These are phyloP conservation scores for Drosophila heteroneura DNA, from an alignment of 2,888 invertebrate species.

Conservation along the genomic window DNA sequence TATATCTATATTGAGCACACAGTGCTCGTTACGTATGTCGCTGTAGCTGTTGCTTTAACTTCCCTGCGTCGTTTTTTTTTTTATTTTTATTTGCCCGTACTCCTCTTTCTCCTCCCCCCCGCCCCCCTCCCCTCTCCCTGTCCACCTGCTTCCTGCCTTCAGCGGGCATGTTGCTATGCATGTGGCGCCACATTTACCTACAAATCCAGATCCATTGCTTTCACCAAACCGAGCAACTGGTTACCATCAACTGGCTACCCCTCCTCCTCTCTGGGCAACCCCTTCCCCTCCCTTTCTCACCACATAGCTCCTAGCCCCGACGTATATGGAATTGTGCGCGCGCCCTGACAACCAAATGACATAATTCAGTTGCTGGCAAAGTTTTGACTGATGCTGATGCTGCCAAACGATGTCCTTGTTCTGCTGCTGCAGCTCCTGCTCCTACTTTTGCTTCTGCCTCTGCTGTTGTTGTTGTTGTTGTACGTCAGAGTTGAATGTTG, in stretches of 20 bases:
- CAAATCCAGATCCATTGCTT: constrained; percentile 43
- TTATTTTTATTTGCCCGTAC: neutral
- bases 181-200: constrained; percentile 47
- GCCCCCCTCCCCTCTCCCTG: neutral
- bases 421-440: constrained; percentile 29
- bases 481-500: constrained; percentile 69
- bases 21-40: neutral
- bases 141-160: neutral
- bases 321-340: constrained; percentile 52
- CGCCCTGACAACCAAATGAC: constrained; percentile 73
- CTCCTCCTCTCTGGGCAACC: neutral
- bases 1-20: neutral
- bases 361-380: constrained; percentile 81
- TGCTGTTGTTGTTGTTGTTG: constrained; percentile 33
- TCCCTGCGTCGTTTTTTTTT: neutral
- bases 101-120: neutral
- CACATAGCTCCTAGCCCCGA: neutral
- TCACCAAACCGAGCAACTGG: constrained; percentile 17
- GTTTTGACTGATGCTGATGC: constrained; percentile 79
- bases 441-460: constrained; percentile 18
- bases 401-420: constrained; percentile 38
- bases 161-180: constrained; percentile 30
- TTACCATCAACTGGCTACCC: constrained; percentile 16
- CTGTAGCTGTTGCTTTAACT: neutral
- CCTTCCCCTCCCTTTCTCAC: neutral